These are phyloP conservation scores for Anticlea derivata DNA, from an alignment of 2,888 invertebrate species.

Conservation along the genomic window DNA sequence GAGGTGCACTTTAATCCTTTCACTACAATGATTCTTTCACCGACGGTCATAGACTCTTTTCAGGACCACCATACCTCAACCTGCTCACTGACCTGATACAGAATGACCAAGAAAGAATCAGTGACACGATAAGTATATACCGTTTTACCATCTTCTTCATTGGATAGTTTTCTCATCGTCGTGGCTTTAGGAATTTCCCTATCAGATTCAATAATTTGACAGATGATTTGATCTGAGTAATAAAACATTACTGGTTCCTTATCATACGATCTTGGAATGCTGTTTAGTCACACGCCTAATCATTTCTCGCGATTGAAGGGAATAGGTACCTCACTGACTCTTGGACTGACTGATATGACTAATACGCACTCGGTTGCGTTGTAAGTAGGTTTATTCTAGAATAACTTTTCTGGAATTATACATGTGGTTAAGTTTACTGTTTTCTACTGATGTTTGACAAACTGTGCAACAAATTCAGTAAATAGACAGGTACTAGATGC, in stretches of 20 bases:
- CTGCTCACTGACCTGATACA: no score
- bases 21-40: no score
- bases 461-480: no score
- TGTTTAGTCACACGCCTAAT: conserved; percentile 22
- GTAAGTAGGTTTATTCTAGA: conserved; percentile 10
- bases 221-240: conserved; percentile 1
- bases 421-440: neutral
- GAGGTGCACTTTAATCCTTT: no score
- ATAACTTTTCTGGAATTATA: conserved; percentile 4
- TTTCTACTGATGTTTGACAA: neutral
- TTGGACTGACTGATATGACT: conserved; percentile 17
- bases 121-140: no score
- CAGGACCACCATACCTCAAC: no score
- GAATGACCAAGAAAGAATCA: no score
- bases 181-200: no score
- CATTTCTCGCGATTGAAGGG: conserved; percentile 19
- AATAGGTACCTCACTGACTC: conserved; percentile 9
- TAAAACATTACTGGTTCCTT: conserved; percentile 2
- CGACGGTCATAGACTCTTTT: no score
- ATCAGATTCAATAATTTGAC: conserved; percentile 7
- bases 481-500: no score
- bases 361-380: conserved; percentile 7
- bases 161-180: no score
- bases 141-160: no score
- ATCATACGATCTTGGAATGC: conserved; percentile 16